Conservation (phyloP, 1,140 invertebrate genomes). For the Chlorops oryzae region DNA sequence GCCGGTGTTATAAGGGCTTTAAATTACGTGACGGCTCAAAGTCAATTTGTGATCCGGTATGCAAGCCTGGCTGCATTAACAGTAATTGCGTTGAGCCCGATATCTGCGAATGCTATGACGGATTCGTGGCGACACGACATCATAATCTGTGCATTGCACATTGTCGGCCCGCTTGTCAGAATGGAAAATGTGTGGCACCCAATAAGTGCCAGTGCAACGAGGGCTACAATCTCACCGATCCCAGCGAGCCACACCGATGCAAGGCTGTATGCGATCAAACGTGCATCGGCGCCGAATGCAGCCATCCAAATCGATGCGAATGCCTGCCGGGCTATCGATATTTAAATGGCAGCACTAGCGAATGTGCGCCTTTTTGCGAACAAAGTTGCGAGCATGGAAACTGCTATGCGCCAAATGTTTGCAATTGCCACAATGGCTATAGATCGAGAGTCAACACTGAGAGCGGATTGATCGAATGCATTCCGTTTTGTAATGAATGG, state of each 20-base stretch:
- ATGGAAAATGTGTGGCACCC: constrained; percentile 31
- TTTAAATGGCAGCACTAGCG: constrained; percentile 43
- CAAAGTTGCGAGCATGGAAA: constrained; percentile 54
- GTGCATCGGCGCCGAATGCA: constrained; percentile 53
- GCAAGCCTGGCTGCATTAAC: constrained; percentile 44
- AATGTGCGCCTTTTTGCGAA: constrained; percentile 53
- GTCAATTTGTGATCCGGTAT: constrained; percentile 48
- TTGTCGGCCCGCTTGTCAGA: constrained; percentile 47
- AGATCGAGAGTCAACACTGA: constrained; percentile 12
- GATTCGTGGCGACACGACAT: constrained; percentile 37
- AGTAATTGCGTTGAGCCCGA: constrained; percentile 52
- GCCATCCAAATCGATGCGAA: constrained; percentile 44
- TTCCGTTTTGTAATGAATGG: constrained; percentile 16
- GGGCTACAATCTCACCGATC: constrained; percentile 33
- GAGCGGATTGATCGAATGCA: constrained; percentile 9
- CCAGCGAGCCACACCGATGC: constrained; percentile 29
- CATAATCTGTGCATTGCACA: constrained; percentile 27
- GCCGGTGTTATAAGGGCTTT: constrained; percentile 40
- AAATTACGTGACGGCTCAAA: constrained; percentile 24
- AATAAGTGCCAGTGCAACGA: constrained; percentile 31
- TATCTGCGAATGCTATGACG: constrained; percentile 28
- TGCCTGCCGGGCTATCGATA: constrained; percentile 49
- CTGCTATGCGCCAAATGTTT: constrained; percentile 52
- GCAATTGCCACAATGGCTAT: constrained; percentile 46
- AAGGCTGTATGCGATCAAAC: constrained; percentile 40